Conservation (phyloP, 2,113 vertebrate genomes). For the Pica pica region DNA sequence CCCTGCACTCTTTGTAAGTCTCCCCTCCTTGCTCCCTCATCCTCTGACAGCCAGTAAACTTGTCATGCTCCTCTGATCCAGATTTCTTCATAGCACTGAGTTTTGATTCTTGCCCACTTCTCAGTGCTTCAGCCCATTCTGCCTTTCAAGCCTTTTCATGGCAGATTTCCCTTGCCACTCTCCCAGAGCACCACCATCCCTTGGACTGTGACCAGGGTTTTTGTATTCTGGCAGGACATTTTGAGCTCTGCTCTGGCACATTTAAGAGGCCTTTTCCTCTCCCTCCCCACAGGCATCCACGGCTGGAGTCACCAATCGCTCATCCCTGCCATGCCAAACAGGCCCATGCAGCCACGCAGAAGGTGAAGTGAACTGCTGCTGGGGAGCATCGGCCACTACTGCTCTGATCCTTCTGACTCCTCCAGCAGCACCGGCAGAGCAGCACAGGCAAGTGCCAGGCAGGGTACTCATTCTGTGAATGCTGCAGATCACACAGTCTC, state of each 20-base stretch:
- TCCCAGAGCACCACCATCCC: background rate
- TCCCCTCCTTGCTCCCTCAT: fast-evolving
- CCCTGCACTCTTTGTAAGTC: fast-evolving
- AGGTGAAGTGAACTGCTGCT: background rate
- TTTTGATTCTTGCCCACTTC: background rate
- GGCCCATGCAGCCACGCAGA: fast-evolving
- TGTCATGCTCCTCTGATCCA: background rate
- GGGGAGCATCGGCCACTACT: background rate
- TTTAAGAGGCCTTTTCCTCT: background rate
- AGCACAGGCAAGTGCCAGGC: background rate
- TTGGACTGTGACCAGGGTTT: background rate
- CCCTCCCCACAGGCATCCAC: background rate
- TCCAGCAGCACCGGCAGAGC: background rate
- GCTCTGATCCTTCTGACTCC: background rate
- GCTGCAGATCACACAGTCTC: background rate
- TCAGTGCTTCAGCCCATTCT: background rate
- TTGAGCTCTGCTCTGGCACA: background rate
- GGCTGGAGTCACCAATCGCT: background rate
- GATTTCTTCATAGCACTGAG: background rate
- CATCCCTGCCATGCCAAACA: background rate
- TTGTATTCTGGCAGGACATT: background rate
- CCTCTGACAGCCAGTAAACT: background rate
- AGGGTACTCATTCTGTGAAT: background rate
- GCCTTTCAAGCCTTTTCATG: background rate
- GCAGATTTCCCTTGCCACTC: background rate